Evolutionary conservation across 2,888 invertebrate genomes (phyloP), one percentile per base, ranked within the genome.

Genomic region (Drosophila koepferae): DNA sequence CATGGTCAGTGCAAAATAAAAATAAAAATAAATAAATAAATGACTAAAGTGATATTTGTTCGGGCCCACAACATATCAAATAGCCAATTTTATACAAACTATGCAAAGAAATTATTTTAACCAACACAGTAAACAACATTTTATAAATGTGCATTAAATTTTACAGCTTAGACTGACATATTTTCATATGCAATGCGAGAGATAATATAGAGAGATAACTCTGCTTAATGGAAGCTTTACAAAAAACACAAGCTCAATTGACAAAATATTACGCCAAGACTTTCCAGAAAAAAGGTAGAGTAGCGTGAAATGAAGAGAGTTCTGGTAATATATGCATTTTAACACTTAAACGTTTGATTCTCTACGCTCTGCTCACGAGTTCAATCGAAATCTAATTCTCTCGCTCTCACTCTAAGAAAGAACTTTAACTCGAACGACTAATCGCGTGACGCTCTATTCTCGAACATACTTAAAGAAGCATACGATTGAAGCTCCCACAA

Each of bases 41-140:
- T 70, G 73, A 77, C 81, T 36, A 70, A 69, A 61, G 69, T 65
- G 79, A 77, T 80, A 76, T 67, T 79, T 49, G 66, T 51, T 43
- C 54, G 49, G 59, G 46, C 61, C 44, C 70, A 46, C 63, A 34
- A 74, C 23, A 65, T 64, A 63, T 46, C 55, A 67, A 70, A 67
- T 55, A 40, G 53, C 46, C 55, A 66, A 60, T 68, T 66, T 43
- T 38, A 3, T 18, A 40, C n/a, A 28, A 73, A 65, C 18, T 18
- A 38, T 6, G 18, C 9, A 14, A 0, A 9, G 6, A 31, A 31
- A 40, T 40, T 49, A 49, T 60, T 40, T 31, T 7, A 14, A 16
- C 10, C n/a, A 20, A 28, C 23, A 49, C 36, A 34, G 41, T 28
- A 63, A 49, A 60, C 40, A 20, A 20, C 12, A 20, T 34, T 36